Conservation (phyloP, 2,113 vertebrate species). For the Sitta europaea region DNA sequence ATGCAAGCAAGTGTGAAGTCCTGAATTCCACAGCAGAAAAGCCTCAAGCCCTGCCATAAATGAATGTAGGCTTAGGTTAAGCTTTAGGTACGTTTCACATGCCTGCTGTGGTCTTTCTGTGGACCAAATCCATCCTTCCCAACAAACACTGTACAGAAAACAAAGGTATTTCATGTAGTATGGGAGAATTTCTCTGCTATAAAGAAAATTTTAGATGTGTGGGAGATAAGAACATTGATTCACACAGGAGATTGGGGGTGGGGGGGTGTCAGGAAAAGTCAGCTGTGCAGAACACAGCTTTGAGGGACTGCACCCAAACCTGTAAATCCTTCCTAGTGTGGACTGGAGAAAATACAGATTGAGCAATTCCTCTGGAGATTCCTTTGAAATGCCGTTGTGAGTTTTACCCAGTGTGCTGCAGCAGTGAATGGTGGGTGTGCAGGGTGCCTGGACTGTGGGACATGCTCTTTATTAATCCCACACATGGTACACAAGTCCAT, state of each 20-base stretch:
- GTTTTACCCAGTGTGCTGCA: background rate
- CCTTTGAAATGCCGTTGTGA: background rate
- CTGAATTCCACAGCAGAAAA: background rate
- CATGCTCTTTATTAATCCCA: accelerated
- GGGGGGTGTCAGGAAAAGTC: background rate
- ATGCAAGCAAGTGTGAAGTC: background rate
- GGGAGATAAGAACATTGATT: background rate
- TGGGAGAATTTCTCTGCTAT: background rate
- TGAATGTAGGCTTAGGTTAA: background rate
- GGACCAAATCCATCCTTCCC: background rate
- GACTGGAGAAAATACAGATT: background rate
- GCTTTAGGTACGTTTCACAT: background rate
- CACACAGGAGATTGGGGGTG: background rate
- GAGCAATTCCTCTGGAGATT: background rate
- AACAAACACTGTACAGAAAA: background rate
- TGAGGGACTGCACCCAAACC: background rate
- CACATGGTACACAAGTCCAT: background rate
- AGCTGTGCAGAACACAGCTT: background rate
- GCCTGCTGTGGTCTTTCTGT: background rate
- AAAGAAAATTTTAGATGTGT: background rate
- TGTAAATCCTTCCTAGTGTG: background rate
- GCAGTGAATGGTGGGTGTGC: accelerated
- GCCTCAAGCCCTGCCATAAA: background rate
- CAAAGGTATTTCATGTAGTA: background rate
- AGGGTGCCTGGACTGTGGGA: background rate